These are phyloP conservation scores for Reticulitermes speratus DNA, from an alignment of 1,140 invertebrate species.

Conservation along the genomic window DNA sequence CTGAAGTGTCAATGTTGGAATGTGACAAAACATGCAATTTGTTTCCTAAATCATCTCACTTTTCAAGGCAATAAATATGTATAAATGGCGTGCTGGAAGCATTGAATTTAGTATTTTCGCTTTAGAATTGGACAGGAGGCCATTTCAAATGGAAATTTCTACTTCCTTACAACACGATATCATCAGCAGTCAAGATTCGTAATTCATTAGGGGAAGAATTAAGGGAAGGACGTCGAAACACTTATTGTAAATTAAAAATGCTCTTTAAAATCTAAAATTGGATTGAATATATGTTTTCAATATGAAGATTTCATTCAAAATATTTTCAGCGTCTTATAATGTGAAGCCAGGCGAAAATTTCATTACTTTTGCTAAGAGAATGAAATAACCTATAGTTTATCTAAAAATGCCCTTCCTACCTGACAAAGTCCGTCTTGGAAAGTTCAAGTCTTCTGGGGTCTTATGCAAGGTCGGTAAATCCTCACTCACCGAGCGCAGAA, in stretches of 20 bases:
- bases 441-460: too few relatives aligned
- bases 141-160: neutral
- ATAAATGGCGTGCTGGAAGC: neutral
- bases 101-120: neutral
- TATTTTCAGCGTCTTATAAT: neutral
- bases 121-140: constrained; percentile 15
- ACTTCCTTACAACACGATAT: neutral
- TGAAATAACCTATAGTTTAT: too few relatives aligned
- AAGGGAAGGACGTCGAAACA: neutral
- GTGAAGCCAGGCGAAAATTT: neutral
- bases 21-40: neutral
- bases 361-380: too few relatives aligned
- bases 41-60: neutral
- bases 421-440: too few relatives aligned
- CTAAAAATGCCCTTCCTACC: too few relatives aligned
- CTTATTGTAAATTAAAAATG: constrained; percentile 4
- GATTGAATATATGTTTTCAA: neutral
- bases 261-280: neutral
- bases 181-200: neutral
- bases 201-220: neutral
- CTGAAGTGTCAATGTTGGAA: neutral
- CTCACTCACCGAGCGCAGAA: too few relatives aligned
- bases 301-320: too few relatives aligned
- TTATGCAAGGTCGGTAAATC: too few relatives aligned
- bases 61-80: neutral